phyloP scores from a whole-genome alignment of 2,888 invertebrate species.

The Apotomis turbidana region DNA sequence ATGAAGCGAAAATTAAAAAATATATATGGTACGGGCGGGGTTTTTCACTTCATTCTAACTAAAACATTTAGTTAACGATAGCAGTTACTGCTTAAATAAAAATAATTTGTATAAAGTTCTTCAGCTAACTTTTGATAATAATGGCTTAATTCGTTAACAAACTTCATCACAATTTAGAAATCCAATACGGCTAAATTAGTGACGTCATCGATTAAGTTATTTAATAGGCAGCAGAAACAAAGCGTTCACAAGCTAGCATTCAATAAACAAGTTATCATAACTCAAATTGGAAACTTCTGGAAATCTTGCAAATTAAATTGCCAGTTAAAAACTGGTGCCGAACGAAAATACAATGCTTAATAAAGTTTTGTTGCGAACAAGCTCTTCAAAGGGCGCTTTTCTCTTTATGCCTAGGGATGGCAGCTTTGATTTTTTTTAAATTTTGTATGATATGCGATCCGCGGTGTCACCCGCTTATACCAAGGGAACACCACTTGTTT shows the following conservation, averaged over 20 bases:
- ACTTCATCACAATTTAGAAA: conserved; percentile 2
- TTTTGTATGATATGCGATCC: too few species aligned
- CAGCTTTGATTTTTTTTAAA: not conserved
- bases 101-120: too few species aligned
- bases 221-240: conserved; percentile 33
- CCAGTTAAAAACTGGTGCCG: conserved; percentile 39
- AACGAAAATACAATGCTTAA: conserved; percentile 36
- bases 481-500: too few species aligned
- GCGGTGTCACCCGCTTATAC: too few species aligned
- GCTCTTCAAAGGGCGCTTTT: conserved; percentile 36
- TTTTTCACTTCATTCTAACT: too few species aligned
- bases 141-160: not conserved
- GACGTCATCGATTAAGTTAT: conserved; percentile 17
- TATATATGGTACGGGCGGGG: too few species aligned
- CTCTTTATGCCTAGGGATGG: conserved; percentile 30
- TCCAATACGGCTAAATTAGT: conserved; percentile 11
- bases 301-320: conserved; percentile 41
- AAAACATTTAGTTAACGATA: too few species aligned
- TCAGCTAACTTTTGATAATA: too few species aligned
- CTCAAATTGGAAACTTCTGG: conserved; percentile 41
- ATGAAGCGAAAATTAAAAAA: too few species aligned
- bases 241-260: conserved; percentile 34
- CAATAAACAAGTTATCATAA: conserved; percentile 42
- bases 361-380: conserved; percentile 39
- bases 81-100: too few species aligned